Evolutionary conservation across 2,888 invertebrate genomes (phyloP).

Genomic region (Drosophila setosimentum): DNA sequence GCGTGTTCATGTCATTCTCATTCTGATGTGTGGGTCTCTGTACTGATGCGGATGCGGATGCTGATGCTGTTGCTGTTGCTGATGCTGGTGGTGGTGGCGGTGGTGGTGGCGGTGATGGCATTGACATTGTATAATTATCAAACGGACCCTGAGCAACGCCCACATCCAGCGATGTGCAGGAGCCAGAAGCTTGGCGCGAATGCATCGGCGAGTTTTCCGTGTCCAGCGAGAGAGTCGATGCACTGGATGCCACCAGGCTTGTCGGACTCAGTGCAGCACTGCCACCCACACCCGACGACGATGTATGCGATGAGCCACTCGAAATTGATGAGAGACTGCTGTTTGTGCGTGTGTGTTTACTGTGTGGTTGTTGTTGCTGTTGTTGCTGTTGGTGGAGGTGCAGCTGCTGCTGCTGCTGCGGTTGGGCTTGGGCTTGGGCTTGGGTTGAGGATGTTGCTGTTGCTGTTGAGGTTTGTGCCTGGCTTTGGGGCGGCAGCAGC

Average conservation of each 20-base stretch:
- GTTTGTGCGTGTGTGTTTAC: constrained; percentile 83
- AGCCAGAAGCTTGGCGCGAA: constrained; percentile 81
- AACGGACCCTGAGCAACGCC: constrained; percentile 35
- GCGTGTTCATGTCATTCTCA: constrained; percentile 84
- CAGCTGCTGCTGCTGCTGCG: constrained; percentile 28
- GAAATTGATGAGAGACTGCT: constrained; percentile 84
- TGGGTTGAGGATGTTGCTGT: constrained; percentile 14
- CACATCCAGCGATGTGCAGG: constrained; percentile 75
- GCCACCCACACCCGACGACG: constrained; percentile 79
- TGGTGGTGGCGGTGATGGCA: constrained; percentile 70
- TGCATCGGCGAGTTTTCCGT: constrained; percentile 78
- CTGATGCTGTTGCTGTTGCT: constrained; percentile 15
- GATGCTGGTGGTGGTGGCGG: constrained; percentile 56
- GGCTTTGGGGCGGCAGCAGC: constrained; percentile 31
- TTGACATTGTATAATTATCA: constrained; percentile 63
- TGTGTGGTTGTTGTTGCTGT: constrained; percentile 51
- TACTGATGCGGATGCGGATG: constrained; percentile 44
- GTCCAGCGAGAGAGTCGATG: constrained; percentile 77
- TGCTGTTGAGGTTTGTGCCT: constrained; percentile 24
- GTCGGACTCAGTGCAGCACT: constrained; percentile 56
- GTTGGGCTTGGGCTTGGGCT: constrained; percentile 36
- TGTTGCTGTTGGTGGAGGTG: not conserved
- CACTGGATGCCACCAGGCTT: constrained; percentile 58
- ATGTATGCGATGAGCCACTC: constrained; percentile 72
- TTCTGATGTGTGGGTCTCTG: constrained; percentile 60